Conservation (phyloP, 2,113 vertebrate genomes). For the Entomyzon cyanotis region DNA sequence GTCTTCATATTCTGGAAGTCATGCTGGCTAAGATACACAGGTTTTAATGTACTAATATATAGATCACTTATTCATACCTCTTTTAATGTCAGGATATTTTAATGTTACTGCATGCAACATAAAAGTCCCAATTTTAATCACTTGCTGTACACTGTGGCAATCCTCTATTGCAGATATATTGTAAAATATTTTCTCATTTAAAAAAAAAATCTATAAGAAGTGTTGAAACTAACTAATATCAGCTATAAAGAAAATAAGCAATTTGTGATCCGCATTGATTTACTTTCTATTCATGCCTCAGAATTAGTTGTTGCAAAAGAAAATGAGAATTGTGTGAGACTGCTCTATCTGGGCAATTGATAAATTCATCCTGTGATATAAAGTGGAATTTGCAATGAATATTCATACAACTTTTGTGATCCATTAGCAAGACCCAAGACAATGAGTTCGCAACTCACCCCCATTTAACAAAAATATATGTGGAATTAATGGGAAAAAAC, state of each 20-base stretch:
- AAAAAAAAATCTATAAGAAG: constrained; percentile 51
- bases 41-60: not conserved
- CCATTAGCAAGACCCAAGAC: constrained; percentile 72
- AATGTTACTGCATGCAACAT: not conserved
- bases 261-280: constrained; percentile 57
- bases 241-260: constrained; percentile 62
- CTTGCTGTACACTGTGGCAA: not conserved
- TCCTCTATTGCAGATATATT: not conserved
- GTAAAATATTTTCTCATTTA: constrained; percentile 33
- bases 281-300: constrained; percentile 51
- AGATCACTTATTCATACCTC: not conserved
- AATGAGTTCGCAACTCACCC: constrained; percentile 63
- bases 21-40: not conserved
- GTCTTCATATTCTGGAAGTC: not conserved
- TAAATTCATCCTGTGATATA: constrained; percentile 66
- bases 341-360: constrained; percentile 61
- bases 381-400: constrained; percentile 73
- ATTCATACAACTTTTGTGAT: constrained; percentile 73
- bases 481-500: constrained; percentile 73
- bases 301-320: constrained; percentile 58
- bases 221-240: constrained; percentile 56
- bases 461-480: constrained; percentile 68
- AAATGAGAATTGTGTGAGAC: constrained; percentile 61
- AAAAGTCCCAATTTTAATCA: constrained; percentile 45
- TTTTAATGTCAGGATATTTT: not conserved